Percentiles rank a stretch among this genome's conserved stretches.
These are phyloP conservation scores for Abscondita cerata DNA, from an alignment of 2,888 invertebrate genomes.

Conservation along the genomic window DNA sequence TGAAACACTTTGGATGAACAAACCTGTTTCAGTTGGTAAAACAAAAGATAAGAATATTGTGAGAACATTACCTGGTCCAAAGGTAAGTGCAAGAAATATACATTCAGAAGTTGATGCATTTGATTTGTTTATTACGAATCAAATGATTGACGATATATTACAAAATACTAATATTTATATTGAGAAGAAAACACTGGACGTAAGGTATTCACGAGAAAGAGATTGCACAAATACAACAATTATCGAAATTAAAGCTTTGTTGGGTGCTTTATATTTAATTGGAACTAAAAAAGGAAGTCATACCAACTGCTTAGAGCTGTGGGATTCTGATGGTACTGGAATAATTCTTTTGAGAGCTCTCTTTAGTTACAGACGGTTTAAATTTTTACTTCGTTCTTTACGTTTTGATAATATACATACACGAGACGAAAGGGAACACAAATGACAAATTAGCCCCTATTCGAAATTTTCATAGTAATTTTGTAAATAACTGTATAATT, in stretches of 20 bases:
- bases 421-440: background rate
- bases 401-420: no score
- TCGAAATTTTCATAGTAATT: background rate
- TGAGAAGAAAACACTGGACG: no score
- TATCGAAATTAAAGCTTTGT: no score
- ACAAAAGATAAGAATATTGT: conserved; percentile 1
- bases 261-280: no score
- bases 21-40: background rate
- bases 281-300: no score
- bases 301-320: no score
- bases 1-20: no score
- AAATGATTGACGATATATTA: background rate
- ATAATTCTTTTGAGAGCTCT: no score
- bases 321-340: no score
- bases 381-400: conserved; percentile 2
- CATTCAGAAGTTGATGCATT: background rate
- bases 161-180: no score
- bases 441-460: conserved; percentile 1
- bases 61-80: background rate
- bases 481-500: background rate
- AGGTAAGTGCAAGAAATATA: background rate
- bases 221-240: no score
- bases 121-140: background rate
- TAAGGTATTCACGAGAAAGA: no score
- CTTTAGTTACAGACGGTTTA: background rate